Percentiles rank a stretch among this genome's conserved stretches.
phyloP scores from a whole-genome alignment of 2,797 vertebrate species.

The Cyprinella venusta region DNA sequence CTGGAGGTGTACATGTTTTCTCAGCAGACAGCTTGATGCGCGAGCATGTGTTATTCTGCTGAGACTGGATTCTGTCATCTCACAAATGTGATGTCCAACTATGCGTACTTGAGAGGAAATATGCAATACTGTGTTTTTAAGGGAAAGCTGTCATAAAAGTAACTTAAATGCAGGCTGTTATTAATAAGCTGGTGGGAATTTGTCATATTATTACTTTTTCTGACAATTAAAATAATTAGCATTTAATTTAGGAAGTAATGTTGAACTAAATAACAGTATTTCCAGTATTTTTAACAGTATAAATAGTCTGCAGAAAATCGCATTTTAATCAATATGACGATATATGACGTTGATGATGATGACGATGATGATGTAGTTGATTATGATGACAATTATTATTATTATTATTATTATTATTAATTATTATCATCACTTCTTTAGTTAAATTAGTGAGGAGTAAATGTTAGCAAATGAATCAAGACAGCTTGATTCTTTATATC shows the following conservation, averaged over 20 bases:
- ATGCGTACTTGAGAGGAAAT: slow-evolving; percentile 81
- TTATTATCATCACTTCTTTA: background rate
- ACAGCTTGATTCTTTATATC: background rate
- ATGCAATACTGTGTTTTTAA: slow-evolving; percentile 71
- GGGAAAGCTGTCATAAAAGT: slow-evolving; percentile 22
- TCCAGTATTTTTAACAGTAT: background rate
- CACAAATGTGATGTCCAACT: slow-evolving; percentile 90
- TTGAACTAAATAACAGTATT: background rate
- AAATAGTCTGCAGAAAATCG: background rate
- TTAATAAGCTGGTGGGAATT: background rate
- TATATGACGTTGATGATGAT: no score
- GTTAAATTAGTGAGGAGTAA: background rate
- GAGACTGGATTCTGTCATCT: slow-evolving; percentile 94
- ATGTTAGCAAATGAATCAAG: background rate
- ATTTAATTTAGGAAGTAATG: background rate
- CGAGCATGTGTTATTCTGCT: slow-evolving; percentile 91
- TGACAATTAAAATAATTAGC: background rate
- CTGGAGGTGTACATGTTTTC: slow-evolving; percentile 89
- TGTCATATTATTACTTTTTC: no score
- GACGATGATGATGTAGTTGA: no score
- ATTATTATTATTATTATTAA: background rate
- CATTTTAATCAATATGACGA: background rate
- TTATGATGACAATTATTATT: no score
- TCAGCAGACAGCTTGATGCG: slow-evolving; percentile 88
- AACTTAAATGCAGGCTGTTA: background rate